Conservation (phyloP, 2,113 vertebrate genomes). For the Hucho hucho region DNA sequence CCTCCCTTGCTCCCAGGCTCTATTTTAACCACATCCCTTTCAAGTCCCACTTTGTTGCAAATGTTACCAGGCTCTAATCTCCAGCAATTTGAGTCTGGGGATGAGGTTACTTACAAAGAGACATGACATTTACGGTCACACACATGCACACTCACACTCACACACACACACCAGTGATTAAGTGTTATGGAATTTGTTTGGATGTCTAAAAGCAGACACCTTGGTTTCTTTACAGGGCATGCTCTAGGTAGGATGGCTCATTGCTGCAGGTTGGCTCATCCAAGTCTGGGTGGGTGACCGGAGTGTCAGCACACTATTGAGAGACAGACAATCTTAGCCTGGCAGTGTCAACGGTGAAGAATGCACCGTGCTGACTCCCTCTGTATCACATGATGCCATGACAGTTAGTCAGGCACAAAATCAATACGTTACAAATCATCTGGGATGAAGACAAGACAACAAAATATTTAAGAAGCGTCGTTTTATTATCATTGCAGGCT, state of each 20-base stretch:
- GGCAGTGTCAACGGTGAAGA: constrained; percentile 49
- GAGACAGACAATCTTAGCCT: constrained; percentile 46
- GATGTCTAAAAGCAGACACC: constrained; percentile 36
- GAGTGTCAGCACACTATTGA: constrained; percentile 32
- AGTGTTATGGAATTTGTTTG: constrained; percentile 41
- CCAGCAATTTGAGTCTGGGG: too few species aligned
- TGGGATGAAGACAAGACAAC: too few species aligned
- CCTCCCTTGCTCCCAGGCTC: too few species aligned
- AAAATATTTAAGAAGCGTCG: too few species aligned
- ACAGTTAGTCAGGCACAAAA: constrained; percentile 54
- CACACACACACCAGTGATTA: constrained; percentile 33
- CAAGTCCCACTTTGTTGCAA: too few species aligned
- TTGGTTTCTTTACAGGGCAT: constrained; percentile 6
- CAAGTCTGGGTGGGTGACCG: neutral
- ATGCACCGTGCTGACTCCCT: constrained; percentile 49
- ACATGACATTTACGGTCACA: neutral
- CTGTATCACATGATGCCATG: constrained; percentile 45
- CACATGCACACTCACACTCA: constrained; percentile 1
- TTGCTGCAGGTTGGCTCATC: constrained; percentile 13
- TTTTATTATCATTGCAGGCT: too few species aligned
- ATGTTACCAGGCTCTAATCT: too few species aligned
- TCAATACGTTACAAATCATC: constrained; percentile 50
- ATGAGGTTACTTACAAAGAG: too few species aligned
- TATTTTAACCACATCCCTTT: too few species aligned
- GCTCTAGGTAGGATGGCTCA: constrained; percentile 20